These are phyloP conservation scores for Acanthisitta chloris DNA, from an alignment of 2,113 vertebrate genomes.

Conservation along the genomic window DNA sequence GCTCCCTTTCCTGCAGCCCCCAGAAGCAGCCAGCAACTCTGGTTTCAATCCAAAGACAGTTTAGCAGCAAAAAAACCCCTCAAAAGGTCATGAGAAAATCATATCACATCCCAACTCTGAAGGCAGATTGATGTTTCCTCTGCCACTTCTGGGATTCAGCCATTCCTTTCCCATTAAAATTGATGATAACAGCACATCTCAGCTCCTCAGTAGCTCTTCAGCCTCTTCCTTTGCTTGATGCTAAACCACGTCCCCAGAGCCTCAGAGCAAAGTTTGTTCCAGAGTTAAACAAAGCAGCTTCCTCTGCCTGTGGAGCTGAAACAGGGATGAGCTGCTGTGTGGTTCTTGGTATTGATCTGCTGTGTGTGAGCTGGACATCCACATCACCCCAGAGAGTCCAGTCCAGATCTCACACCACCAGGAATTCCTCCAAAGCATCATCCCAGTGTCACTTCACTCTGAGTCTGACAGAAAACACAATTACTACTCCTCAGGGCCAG, in stretches of 20 bases:
- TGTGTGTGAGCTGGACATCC: not conserved
- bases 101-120: not conserved
- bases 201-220: not conserved
- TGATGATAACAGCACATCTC: not conserved
- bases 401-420: not conserved
- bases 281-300: not conserved
- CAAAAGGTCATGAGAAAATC: not conserved
- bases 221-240: not conserved
- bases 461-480: not conserved
- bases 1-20: not conserved
- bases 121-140: not conserved
- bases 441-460: not conserved
- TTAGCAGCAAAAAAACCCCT: not conserved
- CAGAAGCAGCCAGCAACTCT: not conserved
- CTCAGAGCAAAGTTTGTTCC: not conserved
- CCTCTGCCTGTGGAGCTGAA: not conserved
- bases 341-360: not conserved
- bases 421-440: not conserved
- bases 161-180: not conserved
- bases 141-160: not conserved
- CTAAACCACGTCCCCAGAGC: not conserved
- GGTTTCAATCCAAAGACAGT: not conserved
- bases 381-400: not conserved
- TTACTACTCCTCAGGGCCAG: not conserved
- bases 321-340: fast-evolving